Percentiles rank a stretch among this genome's conserved stretches.
Conservation (phyloP, 2,888 invertebrate species). For the Arenicola marina region DNA sequence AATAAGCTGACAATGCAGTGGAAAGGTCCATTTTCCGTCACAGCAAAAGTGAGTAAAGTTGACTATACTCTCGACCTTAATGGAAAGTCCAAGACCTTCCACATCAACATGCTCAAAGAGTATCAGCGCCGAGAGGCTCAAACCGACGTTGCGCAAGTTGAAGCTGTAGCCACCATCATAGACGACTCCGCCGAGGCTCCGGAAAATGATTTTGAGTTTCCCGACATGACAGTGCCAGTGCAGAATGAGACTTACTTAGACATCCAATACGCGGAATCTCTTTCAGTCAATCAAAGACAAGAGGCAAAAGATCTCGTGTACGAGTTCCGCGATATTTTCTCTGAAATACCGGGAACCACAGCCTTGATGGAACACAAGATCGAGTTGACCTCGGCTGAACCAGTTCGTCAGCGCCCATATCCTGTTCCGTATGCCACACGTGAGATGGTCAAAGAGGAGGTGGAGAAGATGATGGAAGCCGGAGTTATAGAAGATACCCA, state of each 20-base stretch:
- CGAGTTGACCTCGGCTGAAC: background rate
- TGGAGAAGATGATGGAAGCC: background rate
- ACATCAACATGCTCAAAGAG: conserved; percentile 5
- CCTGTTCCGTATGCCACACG: background rate
- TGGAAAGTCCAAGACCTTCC: background rate
- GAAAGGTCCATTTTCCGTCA: conserved; percentile 2
- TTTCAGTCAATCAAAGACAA: too few species aligned
- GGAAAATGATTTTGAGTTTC: too few species aligned
- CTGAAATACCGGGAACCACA: background rate
- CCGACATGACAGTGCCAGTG: too few species aligned
- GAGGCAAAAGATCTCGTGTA: too few species aligned
- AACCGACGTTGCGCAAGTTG: background rate
- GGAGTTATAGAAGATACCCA: conserved; percentile 1
- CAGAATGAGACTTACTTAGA: too few species aligned
- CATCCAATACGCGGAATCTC: too few species aligned
- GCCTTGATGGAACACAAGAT: conserved; percentile 1
- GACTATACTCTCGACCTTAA: background rate
- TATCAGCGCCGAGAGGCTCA: background rate
- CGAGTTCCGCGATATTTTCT: too few species aligned
- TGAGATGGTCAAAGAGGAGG: background rate
- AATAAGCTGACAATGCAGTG: conserved; percentile 2
- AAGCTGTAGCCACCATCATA: background rate
- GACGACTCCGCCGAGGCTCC: background rate
- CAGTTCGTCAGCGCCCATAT: background rate
- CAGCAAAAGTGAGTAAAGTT: background rate